Percentiles rank a stretch among this genome's conserved stretches.
phyloP scores from a whole-genome alignment of 2,888 invertebrate species.

The Tiphia femorata region DNA sequence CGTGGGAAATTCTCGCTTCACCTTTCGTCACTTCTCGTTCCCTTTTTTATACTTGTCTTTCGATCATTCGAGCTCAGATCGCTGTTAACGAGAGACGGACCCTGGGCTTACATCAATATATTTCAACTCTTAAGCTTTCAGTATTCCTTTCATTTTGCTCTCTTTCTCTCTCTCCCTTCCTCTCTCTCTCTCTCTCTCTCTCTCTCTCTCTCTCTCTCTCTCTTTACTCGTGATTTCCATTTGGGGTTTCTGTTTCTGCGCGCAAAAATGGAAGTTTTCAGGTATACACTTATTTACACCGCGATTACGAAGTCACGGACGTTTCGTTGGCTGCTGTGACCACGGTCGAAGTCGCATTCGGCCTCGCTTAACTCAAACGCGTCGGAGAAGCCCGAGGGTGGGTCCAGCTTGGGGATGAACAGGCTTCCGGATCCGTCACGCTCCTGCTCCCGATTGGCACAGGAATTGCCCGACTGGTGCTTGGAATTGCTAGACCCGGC shows the following conservation, averaged over 20 bases:
- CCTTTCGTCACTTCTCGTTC: no score
- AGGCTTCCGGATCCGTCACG: constrained; percentile 67
- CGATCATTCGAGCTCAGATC: no score
- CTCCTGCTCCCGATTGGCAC: constrained; percentile 63
- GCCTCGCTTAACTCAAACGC: constrained; percentile 71
- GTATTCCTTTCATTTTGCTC: neutral
- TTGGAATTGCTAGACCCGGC: constrained; percentile 66
- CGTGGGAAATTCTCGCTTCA: no score
- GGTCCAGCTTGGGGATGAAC: constrained; percentile 73
- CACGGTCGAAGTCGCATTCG: constrained; percentile 72
- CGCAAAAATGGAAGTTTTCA: constrained; percentile 24
- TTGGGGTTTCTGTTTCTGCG: constrained; percentile 12
- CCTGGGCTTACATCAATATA: constrained; percentile 22
- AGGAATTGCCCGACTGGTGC: constrained; percentile 65
- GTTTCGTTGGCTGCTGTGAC: constrained; percentile 65
- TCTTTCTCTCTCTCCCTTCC: neutral
- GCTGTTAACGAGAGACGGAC: constrained; percentile 50
- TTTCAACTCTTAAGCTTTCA: neutral
- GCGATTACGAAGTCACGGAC: constrained; percentile 68
- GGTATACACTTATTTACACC: constrained; percentile 61
- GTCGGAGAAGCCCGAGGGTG: constrained; percentile 89
- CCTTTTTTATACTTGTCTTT: no score
- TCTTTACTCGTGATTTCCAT: neutral
- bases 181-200: neutral
- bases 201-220: constrained; percentile 1